Percentiles rank a stretch among this genome's conserved stretches.
These are phyloP conservation scores for Eurytoma californica DNA, from an alignment of 2,888 invertebrate species.

Conservation along the genomic window DNA sequence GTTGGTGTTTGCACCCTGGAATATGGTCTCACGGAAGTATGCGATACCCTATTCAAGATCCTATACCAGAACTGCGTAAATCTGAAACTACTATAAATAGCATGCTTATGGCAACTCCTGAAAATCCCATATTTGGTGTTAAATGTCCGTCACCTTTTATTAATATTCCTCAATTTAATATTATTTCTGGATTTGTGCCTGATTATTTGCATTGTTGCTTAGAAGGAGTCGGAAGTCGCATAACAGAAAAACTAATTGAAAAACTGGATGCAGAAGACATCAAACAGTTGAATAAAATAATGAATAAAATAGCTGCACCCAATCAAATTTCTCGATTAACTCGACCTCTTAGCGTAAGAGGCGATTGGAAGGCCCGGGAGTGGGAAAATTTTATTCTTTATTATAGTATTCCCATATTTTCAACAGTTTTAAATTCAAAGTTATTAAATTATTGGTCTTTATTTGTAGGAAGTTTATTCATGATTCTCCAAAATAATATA, in stretches of 20 bases:
- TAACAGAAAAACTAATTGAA: not conserved
- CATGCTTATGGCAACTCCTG: not conserved
- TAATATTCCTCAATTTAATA: slow-evolving; percentile 28
- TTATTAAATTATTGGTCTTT: no score
- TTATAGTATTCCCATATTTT: no score
- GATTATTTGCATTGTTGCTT: slow-evolving; percentile 23
- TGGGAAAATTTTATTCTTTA: no score
- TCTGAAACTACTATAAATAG: not conserved
- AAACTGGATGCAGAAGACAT: not conserved
- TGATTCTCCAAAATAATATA: not conserved
- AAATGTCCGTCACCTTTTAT: slow-evolving; percentile 28
- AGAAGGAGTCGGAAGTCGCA: slow-evolving; percentile 1
- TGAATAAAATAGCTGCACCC: slow-evolving; percentile 33
- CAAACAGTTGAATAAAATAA: not conserved
- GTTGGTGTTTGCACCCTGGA: slow-evolving; percentile 35
- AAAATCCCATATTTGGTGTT: slow-evolving; percentile 9
- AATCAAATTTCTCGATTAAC: slow-evolving; percentile 40
- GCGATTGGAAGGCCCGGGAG: no score
- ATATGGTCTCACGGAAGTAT: slow-evolving; percentile 5
- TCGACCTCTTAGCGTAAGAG: slow-evolving; percentile 33
- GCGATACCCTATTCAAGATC: slow-evolving; percentile 17
- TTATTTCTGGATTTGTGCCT: slow-evolving; percentile 31
- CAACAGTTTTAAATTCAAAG: no score
- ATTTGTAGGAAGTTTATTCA: not conserved
- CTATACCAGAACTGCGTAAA: not conserved